Conservation (phyloP, 2,797 vertebrate species). For the Chelon auratus region DNA sequence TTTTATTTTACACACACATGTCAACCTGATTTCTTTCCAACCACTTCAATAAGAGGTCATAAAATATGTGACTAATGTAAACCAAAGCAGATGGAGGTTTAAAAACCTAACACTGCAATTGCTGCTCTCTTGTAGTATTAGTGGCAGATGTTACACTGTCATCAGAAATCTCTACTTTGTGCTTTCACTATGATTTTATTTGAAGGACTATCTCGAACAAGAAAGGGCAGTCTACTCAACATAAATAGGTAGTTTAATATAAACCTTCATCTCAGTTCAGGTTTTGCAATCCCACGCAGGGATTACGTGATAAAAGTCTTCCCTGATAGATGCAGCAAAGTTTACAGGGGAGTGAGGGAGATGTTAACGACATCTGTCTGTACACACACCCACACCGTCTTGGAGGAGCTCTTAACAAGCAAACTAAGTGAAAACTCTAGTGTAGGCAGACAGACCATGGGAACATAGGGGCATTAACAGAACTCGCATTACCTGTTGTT, state of each 20-base stretch:
- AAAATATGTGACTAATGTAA: too few species aligned
- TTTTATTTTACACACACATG: too few species aligned
- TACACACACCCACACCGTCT: background rate
- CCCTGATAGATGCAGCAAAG: background rate
- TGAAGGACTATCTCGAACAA: background rate
- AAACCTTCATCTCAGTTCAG: background rate
- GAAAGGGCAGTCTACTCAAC: background rate
- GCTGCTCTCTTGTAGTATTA: background rate
- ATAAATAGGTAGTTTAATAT: background rate
- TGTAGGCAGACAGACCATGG: background rate
- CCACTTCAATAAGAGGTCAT: too few species aligned
- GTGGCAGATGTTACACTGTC: background rate
- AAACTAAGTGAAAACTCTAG: slow-evolving; percentile 3
- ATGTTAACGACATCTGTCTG: background rate
- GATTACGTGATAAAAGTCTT: background rate
- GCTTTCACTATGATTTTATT: background rate
- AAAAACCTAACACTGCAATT: background rate
- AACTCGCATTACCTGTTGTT: background rate
- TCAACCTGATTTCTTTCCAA: too few species aligned
- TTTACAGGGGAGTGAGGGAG: background rate
- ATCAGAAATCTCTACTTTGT: background rate
- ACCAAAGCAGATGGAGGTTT: too few species aligned
- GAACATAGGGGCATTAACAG: background rate
- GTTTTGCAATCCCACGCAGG: background rate
- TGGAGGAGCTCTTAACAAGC: background rate